A percentile compares a stretch with the other conserved stretches of the same genome.
These are phyloP conservation scores for Trematomus bernacchii DNA, from an alignment of 2,797 vertebrate species.

Conservation along the genomic window DNA sequence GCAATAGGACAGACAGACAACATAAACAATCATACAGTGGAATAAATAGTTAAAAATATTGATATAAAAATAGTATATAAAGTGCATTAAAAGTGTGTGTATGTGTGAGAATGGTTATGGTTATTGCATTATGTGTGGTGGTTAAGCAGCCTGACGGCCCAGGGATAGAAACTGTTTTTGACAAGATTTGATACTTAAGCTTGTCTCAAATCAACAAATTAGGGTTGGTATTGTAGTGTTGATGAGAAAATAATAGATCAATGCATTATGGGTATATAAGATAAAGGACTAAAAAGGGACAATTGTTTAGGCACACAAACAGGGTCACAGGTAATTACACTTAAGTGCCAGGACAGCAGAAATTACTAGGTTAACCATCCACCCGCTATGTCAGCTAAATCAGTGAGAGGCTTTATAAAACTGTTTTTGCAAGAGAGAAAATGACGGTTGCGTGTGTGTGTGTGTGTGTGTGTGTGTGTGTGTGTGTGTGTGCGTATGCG, in stretches of 20 bases:
- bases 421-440: conserved; percentile 49
- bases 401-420: conserved; percentile 56
- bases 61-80: too few relatives aligned
- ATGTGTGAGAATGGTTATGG: too few relatives aligned
- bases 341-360: conserved; percentile 84
- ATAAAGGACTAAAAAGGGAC: conserved; percentile 27
- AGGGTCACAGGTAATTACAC: conserved; percentile 82
- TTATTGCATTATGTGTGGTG: too few relatives aligned
- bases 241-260: conserved; percentile 1
- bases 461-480: neutral
- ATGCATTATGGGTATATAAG: conserved; percentile 11
- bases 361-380: conserved; percentile 85
- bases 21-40: too few relatives aligned
- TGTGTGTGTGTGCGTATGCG: conserved; percentile 8
- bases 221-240: neutral
- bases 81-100: too few relatives aligned
- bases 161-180: too few relatives aligned
- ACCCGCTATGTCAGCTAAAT: conserved; percentile 84
- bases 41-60: too few relatives aligned
- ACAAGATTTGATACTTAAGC: neutral
- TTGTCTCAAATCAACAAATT: neutral
- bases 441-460: conserved; percentile 24
- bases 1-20: too few relatives aligned
- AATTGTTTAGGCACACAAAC: conserved; percentile 31
- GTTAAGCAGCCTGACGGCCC: too few relatives aligned